phyloP scores from a whole-genome alignment of 2,888 invertebrate genomes.

The Archaeoteleia sp. region DNA sequence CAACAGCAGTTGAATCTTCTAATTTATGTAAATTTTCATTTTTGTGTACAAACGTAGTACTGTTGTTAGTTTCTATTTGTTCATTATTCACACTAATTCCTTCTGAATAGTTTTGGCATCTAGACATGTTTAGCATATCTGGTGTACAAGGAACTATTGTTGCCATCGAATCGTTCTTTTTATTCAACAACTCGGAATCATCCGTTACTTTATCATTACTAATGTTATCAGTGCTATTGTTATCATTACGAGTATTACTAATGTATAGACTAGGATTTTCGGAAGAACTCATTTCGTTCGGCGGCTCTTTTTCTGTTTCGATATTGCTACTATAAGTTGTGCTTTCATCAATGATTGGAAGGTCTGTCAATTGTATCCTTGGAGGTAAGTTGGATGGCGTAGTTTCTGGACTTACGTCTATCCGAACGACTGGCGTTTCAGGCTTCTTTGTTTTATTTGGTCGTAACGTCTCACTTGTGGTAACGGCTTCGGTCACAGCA shows the following conservation, averaged over 20 bases:
- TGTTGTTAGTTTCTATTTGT: conserved; percentile 1
- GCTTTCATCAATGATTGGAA: conserved; percentile 50
- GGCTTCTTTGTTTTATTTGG: conserved; percentile 46
- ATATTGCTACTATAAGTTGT: conserved; percentile 29
- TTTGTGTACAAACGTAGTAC: no score
- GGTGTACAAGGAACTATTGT: conserved; percentile 28
- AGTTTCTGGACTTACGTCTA: conserved; percentile 53
- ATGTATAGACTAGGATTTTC: conserved; percentile 34
- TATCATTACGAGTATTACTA: conserved; percentile 11
- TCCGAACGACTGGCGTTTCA: conserved; percentile 51
- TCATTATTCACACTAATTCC: conserved; percentile 10
- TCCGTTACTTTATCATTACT: conserved; percentile 21
- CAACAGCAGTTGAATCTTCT: no score
- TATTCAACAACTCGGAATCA: conserved; percentile 1
- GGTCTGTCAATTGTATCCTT: conserved; percentile 49
- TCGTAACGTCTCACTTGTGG: background rate
- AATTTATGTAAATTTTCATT: no score
- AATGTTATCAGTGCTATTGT: conserved; percentile 21
- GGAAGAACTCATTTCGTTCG: conserved; percentile 12
- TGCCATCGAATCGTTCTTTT: conserved; percentile 8
- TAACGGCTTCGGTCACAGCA: conserved; percentile 21
- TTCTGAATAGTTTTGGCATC: conserved; percentile 25
- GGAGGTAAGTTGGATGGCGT: conserved; percentile 40
- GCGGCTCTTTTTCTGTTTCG: background rate
- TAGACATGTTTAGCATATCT: conserved; percentile 17